Conservation (phyloP, 2,888 invertebrate species). For the Chironomus riparius region DNA sequence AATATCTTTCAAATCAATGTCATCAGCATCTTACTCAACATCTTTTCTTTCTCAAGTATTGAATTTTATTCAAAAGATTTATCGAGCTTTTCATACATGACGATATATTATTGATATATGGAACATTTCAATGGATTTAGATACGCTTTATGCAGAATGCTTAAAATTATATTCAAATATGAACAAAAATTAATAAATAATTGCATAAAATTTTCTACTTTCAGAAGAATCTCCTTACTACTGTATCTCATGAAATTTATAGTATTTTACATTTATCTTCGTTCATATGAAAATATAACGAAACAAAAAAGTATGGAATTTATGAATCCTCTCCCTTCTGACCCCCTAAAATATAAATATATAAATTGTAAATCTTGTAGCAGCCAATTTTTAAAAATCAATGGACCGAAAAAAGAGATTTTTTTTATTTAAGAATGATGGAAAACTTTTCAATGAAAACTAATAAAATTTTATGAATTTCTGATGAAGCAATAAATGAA, state of each 20-base stretch:
- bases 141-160: background rate
- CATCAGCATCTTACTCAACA: too few relatives aligned
- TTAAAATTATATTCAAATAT: background rate
- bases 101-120: background rate
- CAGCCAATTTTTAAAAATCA: background rate
- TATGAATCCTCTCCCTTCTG: background rate
- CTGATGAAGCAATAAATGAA: slow-evolving; percentile 23
- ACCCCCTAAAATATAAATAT: background rate
- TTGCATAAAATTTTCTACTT: slow-evolving; percentile 18
- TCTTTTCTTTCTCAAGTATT: too few relatives aligned
- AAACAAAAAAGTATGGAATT: slow-evolving; percentile 12
- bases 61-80: too few relatives aligned
- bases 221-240: slow-evolving; percentile 22
- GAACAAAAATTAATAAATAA: background rate
- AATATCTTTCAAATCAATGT: too few relatives aligned
- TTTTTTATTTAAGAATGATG: background rate
- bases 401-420: slow-evolving; percentile 9
- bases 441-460: background rate
- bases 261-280: slow-evolving; percentile 8
- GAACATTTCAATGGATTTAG: background rate
- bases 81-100: background rate
- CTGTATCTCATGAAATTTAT: slow-evolving; percentile 26
- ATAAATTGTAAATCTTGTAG: background rate
- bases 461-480: slow-evolving; percentile 9
- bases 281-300: background rate